Conservation (phyloP, 1,140 invertebrate species). For the Pachypeltis micranthus region DNA sequence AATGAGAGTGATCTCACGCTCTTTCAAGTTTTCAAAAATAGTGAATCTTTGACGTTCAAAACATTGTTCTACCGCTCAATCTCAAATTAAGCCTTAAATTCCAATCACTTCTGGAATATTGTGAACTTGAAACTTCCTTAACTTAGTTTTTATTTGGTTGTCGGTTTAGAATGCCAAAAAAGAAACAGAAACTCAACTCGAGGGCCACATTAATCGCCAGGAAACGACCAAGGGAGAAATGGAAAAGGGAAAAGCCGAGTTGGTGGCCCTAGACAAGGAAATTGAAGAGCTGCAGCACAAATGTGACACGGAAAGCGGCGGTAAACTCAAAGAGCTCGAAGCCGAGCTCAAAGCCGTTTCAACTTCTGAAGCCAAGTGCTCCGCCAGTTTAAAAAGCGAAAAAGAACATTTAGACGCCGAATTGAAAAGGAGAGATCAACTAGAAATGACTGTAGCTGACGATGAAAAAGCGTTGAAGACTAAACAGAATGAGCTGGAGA, state of each 20-base stretch:
- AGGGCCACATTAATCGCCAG: slow-evolving; percentile 41
- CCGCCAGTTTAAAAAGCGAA: slow-evolving; percentile 52
- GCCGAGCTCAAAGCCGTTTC: slow-evolving; percentile 49
- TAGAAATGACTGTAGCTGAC: slow-evolving; percentile 52
- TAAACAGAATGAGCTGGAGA: slow-evolving; percentile 54
- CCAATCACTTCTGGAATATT: slow-evolving; percentile 4
- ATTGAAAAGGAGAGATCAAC: slow-evolving; percentile 53
- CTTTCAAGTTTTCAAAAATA: too few species aligned
- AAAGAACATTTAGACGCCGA: slow-evolving; percentile 58
- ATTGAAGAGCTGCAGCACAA: slow-evolving; percentile 37
- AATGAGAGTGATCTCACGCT: too few species aligned
- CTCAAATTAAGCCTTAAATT: too few species aligned
- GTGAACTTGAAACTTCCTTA: neutral
- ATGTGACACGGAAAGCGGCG: slow-evolving; percentile 54
- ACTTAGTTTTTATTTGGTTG: slow-evolving; percentile 11
- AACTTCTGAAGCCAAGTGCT: slow-evolving; percentile 52
- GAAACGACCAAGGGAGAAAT: slow-evolving; percentile 35
- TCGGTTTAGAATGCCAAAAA: slow-evolving; percentile 33
- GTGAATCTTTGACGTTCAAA: too few species aligned
- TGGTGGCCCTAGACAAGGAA: slow-evolving; percentile 28
- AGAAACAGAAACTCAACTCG: slow-evolving; percentile 40
- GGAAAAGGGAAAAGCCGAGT: slow-evolving; percentile 36
- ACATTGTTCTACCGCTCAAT: too few species aligned
- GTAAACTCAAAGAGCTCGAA: slow-evolving; percentile 52
- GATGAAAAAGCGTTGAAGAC: slow-evolving; percentile 51